Base-by-base conservation (phyloP, 2,113 vertebrate species). In the Cervus canadensis region DNA sequence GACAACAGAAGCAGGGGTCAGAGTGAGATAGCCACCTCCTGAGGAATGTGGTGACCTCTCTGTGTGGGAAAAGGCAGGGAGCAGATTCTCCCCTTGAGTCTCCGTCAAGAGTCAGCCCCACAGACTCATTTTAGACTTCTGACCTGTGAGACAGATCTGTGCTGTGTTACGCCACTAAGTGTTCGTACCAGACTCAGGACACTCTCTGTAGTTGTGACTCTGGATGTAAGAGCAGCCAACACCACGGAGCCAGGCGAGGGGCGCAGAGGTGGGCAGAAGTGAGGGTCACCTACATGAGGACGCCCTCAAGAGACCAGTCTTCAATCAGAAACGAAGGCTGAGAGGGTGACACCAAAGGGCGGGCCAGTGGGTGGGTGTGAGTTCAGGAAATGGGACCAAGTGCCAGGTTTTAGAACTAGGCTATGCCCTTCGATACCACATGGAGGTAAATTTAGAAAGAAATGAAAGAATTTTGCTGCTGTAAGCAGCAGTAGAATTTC, bases 201-300 rank as follows among this genome's bases (percentile, higher is more conserved):
- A 25, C n/a, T 36, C 19, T 36, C 5, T 71, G 67, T 40, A 23
- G 67, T 25, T 54, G 14, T 62, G 71, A 54, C 40, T 56, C 5
- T 50, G 60, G 25, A 45, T 57, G 12, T 26, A 52, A 76, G 90
- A 30, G 23, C 40, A 81, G 7, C 45, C 59, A 7, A 5, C 26
- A 21, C n/a, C 2, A 11, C 15, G 26, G 50, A 36, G 83, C 78
- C 2, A 4, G 64, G 48, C 28, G 6, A 40, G 64, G 23, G 33
- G 4, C 0, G 0, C 17, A 62, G 2, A 59, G 7, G 10, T 48
- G 36, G 17, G 2, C 36, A 83, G 54, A 36, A 28, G 4, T 7
- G 19, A 13, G 48, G 19, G 25, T 15, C n/a, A 9, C 56, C 45
- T 60, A 36, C 26, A 6, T 2, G 28, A 87, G 23, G 56, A n/a